phyloP scores from a whole-genome alignment of 1,140 invertebrate genomes.

The Megathymus violae region DNA sequence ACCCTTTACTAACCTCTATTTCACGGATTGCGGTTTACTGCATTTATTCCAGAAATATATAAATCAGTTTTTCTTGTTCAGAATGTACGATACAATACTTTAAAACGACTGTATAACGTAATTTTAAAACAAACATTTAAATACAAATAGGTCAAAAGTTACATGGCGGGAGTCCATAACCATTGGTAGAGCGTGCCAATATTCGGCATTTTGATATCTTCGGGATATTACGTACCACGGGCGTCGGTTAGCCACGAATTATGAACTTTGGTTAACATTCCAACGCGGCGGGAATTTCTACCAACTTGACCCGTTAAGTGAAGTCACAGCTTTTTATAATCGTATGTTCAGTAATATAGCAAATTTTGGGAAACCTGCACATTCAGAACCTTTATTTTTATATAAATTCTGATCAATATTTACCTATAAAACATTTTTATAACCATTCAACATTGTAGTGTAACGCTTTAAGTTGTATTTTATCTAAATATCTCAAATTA shows the following conservation, averaged over 20 bases:
- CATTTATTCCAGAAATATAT: too few species aligned
- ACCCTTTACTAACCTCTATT: too few species aligned
- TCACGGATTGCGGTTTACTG: too few species aligned
- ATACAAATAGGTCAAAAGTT: constrained; percentile 19
- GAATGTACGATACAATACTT: too few species aligned
- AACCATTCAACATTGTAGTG: too few species aligned
- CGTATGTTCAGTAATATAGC: too few species aligned
- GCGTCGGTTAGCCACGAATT: constrained; percentile 27
- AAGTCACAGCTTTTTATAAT: neutral
- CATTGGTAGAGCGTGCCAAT: constrained; percentile 26
- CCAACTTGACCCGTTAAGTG: constrained; percentile 5
- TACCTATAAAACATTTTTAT: too few species aligned
- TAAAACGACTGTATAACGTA: neutral
- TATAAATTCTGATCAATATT: neutral
- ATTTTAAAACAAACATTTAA: constrained; percentile 21
- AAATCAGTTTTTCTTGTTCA: too few species aligned
- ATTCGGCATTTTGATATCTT: constrained; percentile 26
- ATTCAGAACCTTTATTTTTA: too few species aligned
- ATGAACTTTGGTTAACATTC: constrained; percentile 32
- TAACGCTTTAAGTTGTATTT: too few species aligned
- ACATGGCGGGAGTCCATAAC: constrained; percentile 22
- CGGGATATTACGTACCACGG: constrained; percentile 27
- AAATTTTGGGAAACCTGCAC: too few species aligned
- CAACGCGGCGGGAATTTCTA: constrained; percentile 12
- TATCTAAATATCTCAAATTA: too few species aligned